Conservation (phyloP, 2,888 invertebrate genomes). For the Nephrotoma guestfalica region DNA sequence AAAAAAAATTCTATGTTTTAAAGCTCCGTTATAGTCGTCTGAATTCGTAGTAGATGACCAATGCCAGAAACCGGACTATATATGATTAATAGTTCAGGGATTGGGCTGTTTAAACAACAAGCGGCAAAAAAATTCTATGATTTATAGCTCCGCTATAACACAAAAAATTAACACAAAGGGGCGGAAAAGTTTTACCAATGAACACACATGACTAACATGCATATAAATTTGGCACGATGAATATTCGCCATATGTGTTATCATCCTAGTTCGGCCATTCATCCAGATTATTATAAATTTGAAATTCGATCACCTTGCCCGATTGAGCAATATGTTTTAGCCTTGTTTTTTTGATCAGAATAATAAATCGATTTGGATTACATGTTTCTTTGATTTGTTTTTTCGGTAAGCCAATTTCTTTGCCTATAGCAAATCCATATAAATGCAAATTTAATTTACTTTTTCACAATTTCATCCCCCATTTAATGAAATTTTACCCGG, state of each 20-base stretch:
- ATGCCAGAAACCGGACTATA: too few species aligned
- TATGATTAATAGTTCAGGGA: too few species aligned
- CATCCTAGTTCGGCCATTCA: conserved; percentile 10
- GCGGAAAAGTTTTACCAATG: background rate
- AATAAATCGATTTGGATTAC: conserved; percentile 40
- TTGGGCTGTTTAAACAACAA: too few species aligned
- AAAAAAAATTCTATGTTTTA: too few species aligned
- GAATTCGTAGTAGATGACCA: too few species aligned
- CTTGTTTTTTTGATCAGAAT: conserved; percentile 51
- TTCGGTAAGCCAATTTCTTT: conserved; percentile 56
- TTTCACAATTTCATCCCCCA: background rate
- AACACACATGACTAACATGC: conserved; percentile 14
- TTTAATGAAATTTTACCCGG: background rate
- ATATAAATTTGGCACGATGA: conserved; percentile 34
- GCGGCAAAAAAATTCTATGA: too few species aligned
- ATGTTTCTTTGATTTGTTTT: conserved; percentile 47
- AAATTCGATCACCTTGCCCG: conserved; percentile 22
- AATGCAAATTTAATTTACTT: background rate
- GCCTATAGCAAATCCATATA: conserved; percentile 50
- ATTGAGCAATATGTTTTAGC: conserved; percentile 36
- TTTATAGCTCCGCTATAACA: too few species aligned
- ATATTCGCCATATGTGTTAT: conserved; percentile 23
- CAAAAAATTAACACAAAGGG: background rate
- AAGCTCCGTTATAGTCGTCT: too few species aligned
- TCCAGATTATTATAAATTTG: conserved; percentile 17